Conservation (phyloP, 2,113 vertebrate species). For the Etheostoma spectabile region DNA sequence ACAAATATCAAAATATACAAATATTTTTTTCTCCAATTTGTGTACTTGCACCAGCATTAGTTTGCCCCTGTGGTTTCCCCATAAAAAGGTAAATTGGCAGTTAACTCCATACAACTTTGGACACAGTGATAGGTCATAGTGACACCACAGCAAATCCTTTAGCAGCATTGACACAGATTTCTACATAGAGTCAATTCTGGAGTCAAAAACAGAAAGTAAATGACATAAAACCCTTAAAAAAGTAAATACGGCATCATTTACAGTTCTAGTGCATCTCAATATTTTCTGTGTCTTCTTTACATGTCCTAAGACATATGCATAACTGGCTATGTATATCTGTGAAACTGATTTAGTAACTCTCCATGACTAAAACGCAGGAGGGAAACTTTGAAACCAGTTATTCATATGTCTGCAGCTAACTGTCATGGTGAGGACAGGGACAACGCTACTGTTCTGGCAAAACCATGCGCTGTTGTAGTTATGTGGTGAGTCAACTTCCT, state of each 20-base stretch:
- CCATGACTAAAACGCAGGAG: neutral
- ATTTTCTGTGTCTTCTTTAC: neutral
- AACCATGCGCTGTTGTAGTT: neutral
- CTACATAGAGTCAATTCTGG: neutral
- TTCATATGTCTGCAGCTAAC: slow-evolving; percentile 6
- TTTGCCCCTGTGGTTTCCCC: neutral
- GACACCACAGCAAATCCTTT: slow-evolving; percentile 8
- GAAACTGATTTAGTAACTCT: slow-evolving; percentile 26
- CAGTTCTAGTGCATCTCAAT: neutral
- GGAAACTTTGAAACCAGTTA: slow-evolving; percentile 1
- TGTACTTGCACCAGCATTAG: neutral
- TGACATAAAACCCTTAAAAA: slow-evolving; percentile 8
- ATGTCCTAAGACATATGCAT: neutral
- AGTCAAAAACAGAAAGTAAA: neutral
- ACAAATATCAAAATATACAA: neutral
- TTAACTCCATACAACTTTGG: neutral
- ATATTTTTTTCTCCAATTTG: neutral
- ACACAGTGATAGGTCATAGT: neutral
- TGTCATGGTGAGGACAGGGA: neutral
- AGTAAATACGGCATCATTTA: neutral
- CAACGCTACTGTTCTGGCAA: neutral
- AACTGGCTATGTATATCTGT: neutral
- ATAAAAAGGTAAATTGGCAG: neutral
- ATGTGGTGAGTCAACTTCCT: slow-evolving; percentile 61
- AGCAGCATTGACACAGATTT: neutral